Conservation (phyloP, 1,140 invertebrate species). For the Drosophila auraria region DNA sequence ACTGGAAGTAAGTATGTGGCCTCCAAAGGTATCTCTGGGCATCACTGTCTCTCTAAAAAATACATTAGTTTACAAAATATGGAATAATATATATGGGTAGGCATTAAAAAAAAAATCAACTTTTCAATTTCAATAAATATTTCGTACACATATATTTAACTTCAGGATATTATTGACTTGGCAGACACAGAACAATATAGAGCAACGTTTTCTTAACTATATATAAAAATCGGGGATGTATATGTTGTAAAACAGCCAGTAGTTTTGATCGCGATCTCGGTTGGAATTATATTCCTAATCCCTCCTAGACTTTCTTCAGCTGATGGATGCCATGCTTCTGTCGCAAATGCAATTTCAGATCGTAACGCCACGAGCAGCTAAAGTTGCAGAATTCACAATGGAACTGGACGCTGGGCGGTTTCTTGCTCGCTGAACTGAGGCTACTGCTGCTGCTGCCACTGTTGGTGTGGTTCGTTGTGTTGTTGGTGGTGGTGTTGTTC, state of each 20-base stretch:
- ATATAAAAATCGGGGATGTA: constrained; percentile 18
- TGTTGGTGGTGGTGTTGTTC: constrained; percentile 24
- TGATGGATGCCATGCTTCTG: constrained; percentile 84
- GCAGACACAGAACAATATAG: constrained; percentile 61
- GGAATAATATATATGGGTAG: constrained; percentile 24
- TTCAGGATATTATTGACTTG: constrained; percentile 55
- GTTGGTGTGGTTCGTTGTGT: constrained; percentile 14
- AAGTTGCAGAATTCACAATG: constrained; percentile 83
- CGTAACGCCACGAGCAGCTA: constrained; percentile 82
- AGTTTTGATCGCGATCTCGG: constrained; percentile 27
- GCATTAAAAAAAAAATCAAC: constrained; percentile 34
- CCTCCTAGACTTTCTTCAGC: constrained; percentile 78
- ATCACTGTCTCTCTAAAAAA: constrained; percentile 24
- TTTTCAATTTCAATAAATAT: constrained; percentile 75
- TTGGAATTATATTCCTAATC: constrained; percentile 19
- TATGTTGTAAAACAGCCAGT: constrained; percentile 47
- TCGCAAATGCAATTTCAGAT: constrained; percentile 80
- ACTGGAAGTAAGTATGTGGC: neutral
- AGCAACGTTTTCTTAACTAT: constrained; percentile 46
- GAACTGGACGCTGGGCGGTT: constrained; percentile 70
- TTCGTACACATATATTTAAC: constrained; percentile 83
- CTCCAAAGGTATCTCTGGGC: constrained; percentile 27
- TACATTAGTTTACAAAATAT: constrained; percentile 21
- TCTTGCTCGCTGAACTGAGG: constrained; percentile 49
- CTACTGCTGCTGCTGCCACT: constrained; percentile 13